Conservation (phyloP, 1,140 invertebrate genomes). For the Laupala kohalensis region DNA sequence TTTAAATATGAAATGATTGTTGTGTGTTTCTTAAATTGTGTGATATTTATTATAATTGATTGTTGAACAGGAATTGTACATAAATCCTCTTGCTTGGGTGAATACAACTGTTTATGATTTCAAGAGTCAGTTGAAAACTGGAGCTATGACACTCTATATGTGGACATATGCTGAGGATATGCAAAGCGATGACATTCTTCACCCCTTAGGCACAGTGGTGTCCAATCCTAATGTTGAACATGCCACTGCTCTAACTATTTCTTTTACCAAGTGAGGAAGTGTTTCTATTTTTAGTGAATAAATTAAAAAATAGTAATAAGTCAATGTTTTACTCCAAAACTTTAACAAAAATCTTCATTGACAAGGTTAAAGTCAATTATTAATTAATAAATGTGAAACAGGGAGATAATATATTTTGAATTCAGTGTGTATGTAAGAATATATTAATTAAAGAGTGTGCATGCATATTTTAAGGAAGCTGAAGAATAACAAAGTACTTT, state of each 20-base stretch:
- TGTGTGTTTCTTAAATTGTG: not conserved
- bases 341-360: not conserved
- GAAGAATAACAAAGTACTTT: too few species aligned
- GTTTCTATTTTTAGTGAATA: not conserved
- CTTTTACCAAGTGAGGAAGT: constrained; percentile 52
- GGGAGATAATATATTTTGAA: not conserved
- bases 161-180: constrained; percentile 84
- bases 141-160: constrained; percentile 75
- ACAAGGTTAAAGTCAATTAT: not conserved
- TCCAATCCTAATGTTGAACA: constrained; percentile 73
- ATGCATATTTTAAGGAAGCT: too few species aligned
- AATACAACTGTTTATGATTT: constrained; percentile 92
- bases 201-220: constrained; percentile 73
- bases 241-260: constrained; percentile 64
- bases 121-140: constrained; percentile 69
- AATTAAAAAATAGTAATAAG: too few species aligned
- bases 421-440: not conserved
- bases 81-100: constrained; percentile 82
- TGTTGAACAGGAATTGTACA: constrained; percentile 55
- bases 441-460: too few species aligned
- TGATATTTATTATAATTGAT: not conserved
- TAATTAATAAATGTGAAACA: not conserved
- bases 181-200: constrained; percentile 71
- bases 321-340: not conserved
- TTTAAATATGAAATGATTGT: not conserved